These are phyloP conservation scores for Anoplolepis gracilipes DNA, from an alignment of 1,140 invertebrate genomes.

Conservation along the genomic window DNA sequence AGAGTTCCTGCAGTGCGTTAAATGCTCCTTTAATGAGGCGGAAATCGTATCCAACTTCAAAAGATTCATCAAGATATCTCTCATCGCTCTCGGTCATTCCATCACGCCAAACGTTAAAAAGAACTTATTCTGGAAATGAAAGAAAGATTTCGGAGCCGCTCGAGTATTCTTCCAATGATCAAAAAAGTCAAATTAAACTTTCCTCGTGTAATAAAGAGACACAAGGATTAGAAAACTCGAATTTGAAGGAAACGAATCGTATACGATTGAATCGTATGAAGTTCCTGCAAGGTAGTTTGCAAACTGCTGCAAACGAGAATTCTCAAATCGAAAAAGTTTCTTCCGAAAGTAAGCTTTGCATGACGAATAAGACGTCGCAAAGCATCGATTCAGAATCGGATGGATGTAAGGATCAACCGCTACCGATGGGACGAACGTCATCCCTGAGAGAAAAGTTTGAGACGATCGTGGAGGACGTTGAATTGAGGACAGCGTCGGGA, in stretches of 20 bases:
- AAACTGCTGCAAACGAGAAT: not conserved
- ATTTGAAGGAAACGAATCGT: conserved; percentile 47
- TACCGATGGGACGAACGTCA: conserved; percentile 68
- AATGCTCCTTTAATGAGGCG: not conserved
- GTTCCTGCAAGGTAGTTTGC: conserved; percentile 45
- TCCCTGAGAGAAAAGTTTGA: conserved; percentile 79
- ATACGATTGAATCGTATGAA: conserved; percentile 55
- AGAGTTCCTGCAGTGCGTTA: not conserved
- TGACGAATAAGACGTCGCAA: not conserved
- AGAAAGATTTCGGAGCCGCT: not conserved
- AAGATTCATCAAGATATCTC: conserved; percentile 21
- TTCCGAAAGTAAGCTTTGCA: not conserved
- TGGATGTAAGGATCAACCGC: conserved; percentile 41
- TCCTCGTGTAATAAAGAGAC: not conserved
- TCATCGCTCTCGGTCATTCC: not conserved
- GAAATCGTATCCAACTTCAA: conserved; percentile 44
- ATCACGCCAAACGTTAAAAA: not conserved
- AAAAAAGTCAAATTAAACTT: not conserved
- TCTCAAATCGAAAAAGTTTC: not conserved
- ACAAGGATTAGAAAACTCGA: not conserved
- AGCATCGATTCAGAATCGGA: not conserved
- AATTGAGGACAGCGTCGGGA: conserved; percentile 63
- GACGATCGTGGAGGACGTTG: conserved; percentile 76
- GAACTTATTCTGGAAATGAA: not conserved
- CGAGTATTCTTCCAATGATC: not conserved